These are phyloP conservation scores for Telenomus remus DNA, from an alignment of 1,140 invertebrate species.

Conservation along the genomic window DNA sequence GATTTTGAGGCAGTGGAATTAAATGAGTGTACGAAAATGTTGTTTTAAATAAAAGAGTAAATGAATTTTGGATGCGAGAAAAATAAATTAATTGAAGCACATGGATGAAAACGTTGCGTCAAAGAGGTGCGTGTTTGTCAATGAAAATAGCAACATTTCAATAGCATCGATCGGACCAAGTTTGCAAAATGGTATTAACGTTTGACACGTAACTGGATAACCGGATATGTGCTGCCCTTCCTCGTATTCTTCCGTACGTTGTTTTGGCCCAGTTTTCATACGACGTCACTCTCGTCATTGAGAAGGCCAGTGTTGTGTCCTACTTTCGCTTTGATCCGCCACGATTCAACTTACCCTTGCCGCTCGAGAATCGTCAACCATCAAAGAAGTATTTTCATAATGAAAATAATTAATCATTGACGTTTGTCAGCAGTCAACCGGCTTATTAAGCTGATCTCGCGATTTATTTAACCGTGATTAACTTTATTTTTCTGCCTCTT, in stretches of 20 bases:
- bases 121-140: constrained; percentile 13
- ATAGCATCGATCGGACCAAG: constrained; percentile 22
- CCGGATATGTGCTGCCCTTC: constrained; percentile 43
- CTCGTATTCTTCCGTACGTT: constrained; percentile 51
- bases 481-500: too few relatives aligned
- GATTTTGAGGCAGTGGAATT: too few relatives aligned
- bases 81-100: not conserved
- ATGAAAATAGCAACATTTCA: constrained; percentile 34
- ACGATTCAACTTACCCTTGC: constrained; percentile 39
- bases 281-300: constrained; percentile 71
- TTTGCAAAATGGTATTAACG: constrained; percentile 38
- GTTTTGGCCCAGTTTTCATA: constrained; percentile 66
- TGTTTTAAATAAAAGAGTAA: not conserved
- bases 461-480: too few relatives aligned
- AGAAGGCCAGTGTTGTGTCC: constrained; percentile 68
- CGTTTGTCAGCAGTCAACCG: not conserved
- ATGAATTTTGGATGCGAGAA: too few relatives aligned
- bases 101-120: not conserved
- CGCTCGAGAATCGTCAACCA: constrained; percentile 32
- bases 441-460: not conserved
- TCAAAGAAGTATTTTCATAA: constrained; percentile 32
- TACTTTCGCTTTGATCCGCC: constrained; percentile 60
- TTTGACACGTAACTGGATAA: constrained; percentile 42
- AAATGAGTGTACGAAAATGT: not conserved
- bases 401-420: constrained; percentile 38